Conservation (phyloP, 2,888 invertebrate species). For the Neoascia interrupta region DNA sequence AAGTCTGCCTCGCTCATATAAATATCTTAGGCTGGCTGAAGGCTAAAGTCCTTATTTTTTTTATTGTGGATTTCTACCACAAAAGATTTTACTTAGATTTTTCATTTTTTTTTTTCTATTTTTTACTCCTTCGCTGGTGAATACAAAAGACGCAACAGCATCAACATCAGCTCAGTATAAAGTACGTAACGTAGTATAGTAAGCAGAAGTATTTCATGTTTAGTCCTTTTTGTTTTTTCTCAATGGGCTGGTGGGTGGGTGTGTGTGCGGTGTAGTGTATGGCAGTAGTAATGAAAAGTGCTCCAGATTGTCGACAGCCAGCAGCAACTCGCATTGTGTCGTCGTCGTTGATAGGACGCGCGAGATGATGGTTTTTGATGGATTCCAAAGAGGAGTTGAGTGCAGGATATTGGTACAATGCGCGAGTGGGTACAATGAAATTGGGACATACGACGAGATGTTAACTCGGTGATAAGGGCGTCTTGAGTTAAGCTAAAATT, state of each 20-base stretch:
- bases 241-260: too few species aligned
- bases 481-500: constrained; percentile 23
- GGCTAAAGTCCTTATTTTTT: constrained; percentile 44
- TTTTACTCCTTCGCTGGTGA: constrained; percentile 32
- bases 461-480: constrained; percentile 42
- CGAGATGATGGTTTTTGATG: constrained; percentile 64
- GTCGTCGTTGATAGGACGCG: constrained; percentile 30
- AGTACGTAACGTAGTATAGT: too few species aligned
- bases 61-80: constrained; percentile 56
- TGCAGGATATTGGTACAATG: constrained; percentile 67
- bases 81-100: constrained; percentile 63
- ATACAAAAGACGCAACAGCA: constrained; percentile 67
- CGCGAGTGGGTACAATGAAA: constrained; percentile 59
- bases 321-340: constrained; percentile 37
- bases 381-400: constrained; percentile 56
- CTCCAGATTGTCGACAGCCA: constrained; percentile 38
- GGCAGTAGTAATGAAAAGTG: constrained; percentile 58
- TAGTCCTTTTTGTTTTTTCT: constrained; percentile 15
- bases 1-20: constrained; percentile 25
- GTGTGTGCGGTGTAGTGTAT: background rate
- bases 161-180: constrained; percentile 55
- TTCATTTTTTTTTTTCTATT: constrained; percentile 1
- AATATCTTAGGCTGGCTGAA: constrained; percentile 42
- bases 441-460: constrained; percentile 48
- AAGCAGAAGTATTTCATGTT: background rate